Evolutionary conservation across 2,888 invertebrate genomes (phyloP), one percentile per base, ranked within the genome.

Genomic region (Ochropleura leucogaster): DNA sequence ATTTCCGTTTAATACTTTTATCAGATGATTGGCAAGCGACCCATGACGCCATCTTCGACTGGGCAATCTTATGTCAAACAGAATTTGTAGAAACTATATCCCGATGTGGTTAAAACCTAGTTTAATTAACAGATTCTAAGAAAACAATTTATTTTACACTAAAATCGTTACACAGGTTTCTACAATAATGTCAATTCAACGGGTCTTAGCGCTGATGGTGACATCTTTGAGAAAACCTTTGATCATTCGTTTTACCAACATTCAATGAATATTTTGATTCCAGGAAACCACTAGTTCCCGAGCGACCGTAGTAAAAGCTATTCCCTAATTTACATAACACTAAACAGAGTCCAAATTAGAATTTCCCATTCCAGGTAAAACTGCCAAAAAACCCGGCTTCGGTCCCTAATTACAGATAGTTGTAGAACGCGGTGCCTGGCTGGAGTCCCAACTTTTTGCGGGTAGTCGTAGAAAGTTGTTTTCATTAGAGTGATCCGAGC

Each of bases 331-430:
- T 55, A 62, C 70, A 83, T 71, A 59, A 69, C 67, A 66, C 66
- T 51, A 77, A 74, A 65, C 67, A 10, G 44, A 47, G 47, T n/a
- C 47, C 40, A 72, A 68, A 65, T 80, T 63, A 67, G 68, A 69
- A 67, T 76, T 47, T 57, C 44, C 57, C 55, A 16, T 62, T 18
- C 16, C 67, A 80, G 67, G 67, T 72, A 65, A 65, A 72, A 72
- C 70, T 72, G 77, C 70, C 72, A 80, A 82, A 83, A 83, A 82
- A 72, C 72, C 72, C 10, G 20, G 64, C 59, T 62, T 59, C 46
- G 49, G 51, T 59, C 72, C 69, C 65, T 82, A 82, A 82, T 82
- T 84, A 82, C 82, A 59, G 72, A 68, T 77, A 84, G 84, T 82
- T 84, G 84, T 72, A 53, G 68, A 64, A 64, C 69, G 40, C 59